A percentile compares a stretch with the other conserved stretches of the same genome.
Evolutionary conservation across 2,888 invertebrate genomes (phyloP).

Genomic region (Caenorhabditis uteleia): DNA sequence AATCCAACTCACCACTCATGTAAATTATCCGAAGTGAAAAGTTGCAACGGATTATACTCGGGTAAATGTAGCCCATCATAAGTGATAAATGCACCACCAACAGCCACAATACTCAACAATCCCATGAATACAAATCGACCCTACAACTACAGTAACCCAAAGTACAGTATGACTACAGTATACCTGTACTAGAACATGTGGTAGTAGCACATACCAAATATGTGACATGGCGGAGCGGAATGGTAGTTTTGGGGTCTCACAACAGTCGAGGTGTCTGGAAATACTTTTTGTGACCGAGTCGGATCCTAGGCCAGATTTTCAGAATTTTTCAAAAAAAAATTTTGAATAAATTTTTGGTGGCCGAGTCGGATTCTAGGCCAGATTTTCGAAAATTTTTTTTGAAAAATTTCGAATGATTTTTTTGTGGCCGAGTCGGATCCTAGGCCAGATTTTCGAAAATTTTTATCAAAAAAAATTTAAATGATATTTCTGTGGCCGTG

Average conservation of each 20-base stretch:
- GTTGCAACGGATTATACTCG: slow-evolving; percentile 67
- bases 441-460: too few relatives aligned
- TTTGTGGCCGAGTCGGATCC: too few relatives aligned
- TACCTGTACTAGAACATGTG: slow-evolving; percentile 32
- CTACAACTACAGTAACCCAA: slow-evolving; percentile 22
- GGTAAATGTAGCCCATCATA: slow-evolving; percentile 59
- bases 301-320: too few relatives aligned
- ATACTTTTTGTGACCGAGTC: too few relatives aligned
- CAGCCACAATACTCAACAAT: slow-evolving; percentile 43
- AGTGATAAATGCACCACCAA: slow-evolving; percentile 48
- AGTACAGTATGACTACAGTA: neutral
- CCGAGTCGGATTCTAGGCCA: too few relatives aligned
- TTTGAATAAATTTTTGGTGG: neutral
- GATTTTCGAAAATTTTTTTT: too few relatives aligned
- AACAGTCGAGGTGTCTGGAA: slow-evolving; percentile 29
- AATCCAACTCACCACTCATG: slow-evolving; percentile 62
- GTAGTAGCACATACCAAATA: slow-evolving; percentile 27
- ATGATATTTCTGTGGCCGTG: too few relatives aligned
- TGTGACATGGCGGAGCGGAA: slow-evolving; percentile 19
- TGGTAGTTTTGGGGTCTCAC: slow-evolving; percentile 17
- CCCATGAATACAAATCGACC: slow-evolving; percentile 57
- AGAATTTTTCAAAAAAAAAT: neutral
- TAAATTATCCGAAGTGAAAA: slow-evolving; percentile 62
- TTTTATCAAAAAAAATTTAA: too few relatives aligned
- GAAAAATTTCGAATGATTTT: too few relatives aligned